Evolutionary conservation across 2,113 vertebrate species (phyloP).

Genomic region (Siniperca knerii): DNA sequence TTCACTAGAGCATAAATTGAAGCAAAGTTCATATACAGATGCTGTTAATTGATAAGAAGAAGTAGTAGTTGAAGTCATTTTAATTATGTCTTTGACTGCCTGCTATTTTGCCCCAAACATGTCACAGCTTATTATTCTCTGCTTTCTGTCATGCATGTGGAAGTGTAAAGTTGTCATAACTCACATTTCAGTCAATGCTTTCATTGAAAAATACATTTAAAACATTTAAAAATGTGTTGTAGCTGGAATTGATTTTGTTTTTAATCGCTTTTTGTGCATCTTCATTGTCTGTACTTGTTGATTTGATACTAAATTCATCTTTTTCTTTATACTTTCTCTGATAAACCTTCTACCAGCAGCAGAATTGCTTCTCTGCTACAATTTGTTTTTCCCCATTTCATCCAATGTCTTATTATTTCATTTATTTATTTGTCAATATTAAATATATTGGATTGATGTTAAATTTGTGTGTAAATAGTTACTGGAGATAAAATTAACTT

Average conservation of each 20-base stretch:
- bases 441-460: background rate
- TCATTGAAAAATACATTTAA: background rate
- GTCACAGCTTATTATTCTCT: conserved; percentile 25
- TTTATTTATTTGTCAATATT: background rate
- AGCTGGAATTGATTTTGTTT: too few species aligned
- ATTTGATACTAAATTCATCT: too few species aligned
- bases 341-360: too few species aligned
- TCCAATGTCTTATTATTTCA: background rate
- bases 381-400: background rate
- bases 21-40: background rate
- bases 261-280: background rate
- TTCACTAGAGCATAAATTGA: background rate
- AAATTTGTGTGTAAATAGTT: background rate
- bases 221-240: background rate
- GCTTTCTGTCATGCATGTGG: background rate
- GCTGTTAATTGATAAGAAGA: conserved; percentile 24
- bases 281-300: background rate
- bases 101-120: conserved; percentile 45
- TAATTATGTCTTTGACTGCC: conserved; percentile 27
- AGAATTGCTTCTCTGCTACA: too few species aligned
- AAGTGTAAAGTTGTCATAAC: conserved; percentile 25
- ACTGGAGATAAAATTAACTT: background rate
- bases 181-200: background rate
- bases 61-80: conserved; percentile 9
- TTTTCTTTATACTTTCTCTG: too few species aligned